Conservation (phyloP, 2,113 vertebrate genomes). For the Urocitellus parryii region DNA sequence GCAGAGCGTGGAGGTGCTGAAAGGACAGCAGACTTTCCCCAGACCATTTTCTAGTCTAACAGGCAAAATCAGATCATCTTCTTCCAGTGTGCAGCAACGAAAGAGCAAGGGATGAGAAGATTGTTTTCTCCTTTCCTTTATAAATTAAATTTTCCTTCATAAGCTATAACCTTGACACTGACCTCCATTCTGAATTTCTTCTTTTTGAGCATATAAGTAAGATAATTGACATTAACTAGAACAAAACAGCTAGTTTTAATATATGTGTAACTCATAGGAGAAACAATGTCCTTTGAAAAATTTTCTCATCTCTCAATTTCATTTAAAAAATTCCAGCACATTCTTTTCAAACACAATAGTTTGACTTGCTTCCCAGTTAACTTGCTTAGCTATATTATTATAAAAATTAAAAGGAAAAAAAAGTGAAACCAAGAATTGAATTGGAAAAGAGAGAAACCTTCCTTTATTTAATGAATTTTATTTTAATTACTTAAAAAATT, state of each 20-base stretch:
- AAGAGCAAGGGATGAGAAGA: not conserved
- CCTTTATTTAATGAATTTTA: not conserved
- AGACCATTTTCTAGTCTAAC: not conserved
- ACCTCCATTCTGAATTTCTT: not conserved
- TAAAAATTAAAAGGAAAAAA: not conserved
- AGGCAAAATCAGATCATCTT: not conserved
- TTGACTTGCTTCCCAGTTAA: not conserved
- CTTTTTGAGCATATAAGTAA: not conserved
- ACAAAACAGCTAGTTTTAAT: not conserved
- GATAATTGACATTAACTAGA: not conserved
- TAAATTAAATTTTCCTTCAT: not conserved
- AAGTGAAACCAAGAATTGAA: not conserved
- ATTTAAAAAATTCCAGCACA: not conserved
- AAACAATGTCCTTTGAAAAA: not conserved
- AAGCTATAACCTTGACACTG: not conserved
- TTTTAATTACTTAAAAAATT: constrained; percentile 10
- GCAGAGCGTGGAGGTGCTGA: not conserved
- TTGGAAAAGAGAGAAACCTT: not conserved
- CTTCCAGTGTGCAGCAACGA: not conserved
- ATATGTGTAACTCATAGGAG: not conserved
- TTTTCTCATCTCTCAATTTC: not conserved
- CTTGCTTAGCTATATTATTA: not conserved
- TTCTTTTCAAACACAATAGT: not conserved
- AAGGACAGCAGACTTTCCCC: not conserved
- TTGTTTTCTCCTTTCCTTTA: not conserved